Conservation (phyloP, 2,113 vertebrate species). For the Motacilla alba region DNA sequence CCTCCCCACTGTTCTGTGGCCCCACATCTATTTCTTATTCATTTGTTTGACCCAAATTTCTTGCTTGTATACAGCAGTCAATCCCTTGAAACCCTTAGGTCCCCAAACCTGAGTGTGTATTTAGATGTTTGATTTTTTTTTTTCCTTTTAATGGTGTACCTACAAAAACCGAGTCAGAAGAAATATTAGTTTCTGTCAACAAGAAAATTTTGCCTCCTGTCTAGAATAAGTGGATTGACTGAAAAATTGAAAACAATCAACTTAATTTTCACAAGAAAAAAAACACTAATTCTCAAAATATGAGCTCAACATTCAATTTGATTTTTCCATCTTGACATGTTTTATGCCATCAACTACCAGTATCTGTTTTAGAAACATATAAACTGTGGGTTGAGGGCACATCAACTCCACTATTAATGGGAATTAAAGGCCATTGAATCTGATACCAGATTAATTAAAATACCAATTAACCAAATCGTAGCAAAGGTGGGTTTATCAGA, state of each 20-base stretch:
- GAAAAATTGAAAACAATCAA: background rate
- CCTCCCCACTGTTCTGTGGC: background rate
- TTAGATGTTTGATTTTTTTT: background rate
- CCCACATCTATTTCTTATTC: background rate
- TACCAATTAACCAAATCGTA: background rate
- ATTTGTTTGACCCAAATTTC: background rate
- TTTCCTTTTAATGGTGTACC: background rate
- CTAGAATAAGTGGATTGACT: background rate
- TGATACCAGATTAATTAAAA: background rate
- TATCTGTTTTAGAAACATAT: background rate
- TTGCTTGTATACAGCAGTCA: background rate
- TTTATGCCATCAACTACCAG: background rate
- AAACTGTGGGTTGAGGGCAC: background rate
- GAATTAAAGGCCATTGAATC: background rate
- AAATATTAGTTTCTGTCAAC: slow-evolving; percentile 27
- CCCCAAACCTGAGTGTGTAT: background rate
- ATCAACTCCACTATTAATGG: background rate
- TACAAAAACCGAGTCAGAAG: slow-evolving; percentile 29
- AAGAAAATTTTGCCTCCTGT: background rate
- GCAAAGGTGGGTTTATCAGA: background rate
- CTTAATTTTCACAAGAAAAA: background rate
- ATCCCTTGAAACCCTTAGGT: background rate
- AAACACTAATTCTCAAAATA: background rate
- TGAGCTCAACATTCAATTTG: background rate
- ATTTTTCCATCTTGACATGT: background rate